These are phyloP conservation scores for Leptinotarsa juncta DNA, from an alignment of 2,888 invertebrate species.

Conservation along the genomic window DNA sequence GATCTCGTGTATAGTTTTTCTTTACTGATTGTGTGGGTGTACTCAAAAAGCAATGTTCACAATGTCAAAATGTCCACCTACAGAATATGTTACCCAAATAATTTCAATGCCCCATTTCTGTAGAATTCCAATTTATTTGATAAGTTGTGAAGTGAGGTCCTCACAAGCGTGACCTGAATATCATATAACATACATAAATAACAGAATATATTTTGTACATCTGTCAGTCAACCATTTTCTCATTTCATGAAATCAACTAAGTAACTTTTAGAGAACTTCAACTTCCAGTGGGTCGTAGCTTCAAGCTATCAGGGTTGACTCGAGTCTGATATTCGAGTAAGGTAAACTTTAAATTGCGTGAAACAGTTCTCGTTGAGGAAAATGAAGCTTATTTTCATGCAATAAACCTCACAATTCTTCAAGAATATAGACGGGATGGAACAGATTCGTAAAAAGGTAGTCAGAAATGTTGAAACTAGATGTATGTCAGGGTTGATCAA, in stretches of 20 bases:
- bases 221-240: neutral
- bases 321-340: neutral
- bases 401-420: neutral
- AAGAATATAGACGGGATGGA: neutral
- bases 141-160: no score
- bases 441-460: neutral
- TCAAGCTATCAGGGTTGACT: neutral
- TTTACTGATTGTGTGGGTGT: no score
- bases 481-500: no score
- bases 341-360: constrained; percentile 3
- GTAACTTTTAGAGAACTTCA: neutral
- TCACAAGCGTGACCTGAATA: neutral
- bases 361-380: neutral
- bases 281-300: constrained; percentile 2
- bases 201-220: neutral
- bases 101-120: no score
- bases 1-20: no score
- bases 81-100: no score
- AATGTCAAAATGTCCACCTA: no score
- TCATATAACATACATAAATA: neutral
- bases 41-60: no score
- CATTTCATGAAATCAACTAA: neutral
- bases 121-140: no score
- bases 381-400: neutral
- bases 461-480: no score